Percentiles rank a stretch among this genome's conserved stretches.
Conservation (phyloP, 2,888 invertebrate species). For the Lucinisca nassula region DNA sequence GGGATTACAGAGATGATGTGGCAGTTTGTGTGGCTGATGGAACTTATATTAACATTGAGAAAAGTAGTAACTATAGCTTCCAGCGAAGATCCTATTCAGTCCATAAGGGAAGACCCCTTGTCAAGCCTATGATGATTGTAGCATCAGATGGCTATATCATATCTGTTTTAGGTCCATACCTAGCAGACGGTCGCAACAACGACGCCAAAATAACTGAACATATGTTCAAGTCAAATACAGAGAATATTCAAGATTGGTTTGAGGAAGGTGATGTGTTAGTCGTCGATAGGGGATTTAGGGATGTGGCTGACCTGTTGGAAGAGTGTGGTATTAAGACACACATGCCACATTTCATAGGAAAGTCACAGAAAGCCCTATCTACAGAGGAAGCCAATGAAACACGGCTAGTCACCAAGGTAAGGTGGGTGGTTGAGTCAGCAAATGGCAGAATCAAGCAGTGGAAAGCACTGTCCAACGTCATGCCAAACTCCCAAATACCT, state of each 20-base stretch:
- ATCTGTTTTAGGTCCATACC: constrained; percentile 56
- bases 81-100: constrained; percentile 49
- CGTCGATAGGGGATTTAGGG: constrained; percentile 64
- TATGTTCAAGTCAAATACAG: constrained; percentile 49
- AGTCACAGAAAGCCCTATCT: constrained; percentile 48
- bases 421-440: constrained; percentile 22
- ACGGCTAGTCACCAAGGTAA: constrained; percentile 49
- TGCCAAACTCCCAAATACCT: constrained; percentile 1
- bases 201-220: constrained; percentile 65
- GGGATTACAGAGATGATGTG: background rate
- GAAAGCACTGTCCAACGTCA: constrained; percentile 7
- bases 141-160: constrained; percentile 57
- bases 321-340: constrained; percentile 56
- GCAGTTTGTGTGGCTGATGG: constrained; percentile 58
- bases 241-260: constrained; percentile 41
- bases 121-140: constrained; percentile 65
- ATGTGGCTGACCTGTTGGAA: constrained; percentile 35
- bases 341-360: constrained; percentile 45
- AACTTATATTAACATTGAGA: constrained; percentile 63
- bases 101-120: constrained; percentile 56
- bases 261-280: constrained; percentile 51
- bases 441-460: constrained; percentile 37
- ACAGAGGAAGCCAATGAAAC: constrained; percentile 59
- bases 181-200: constrained; percentile 53
- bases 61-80: constrained; percentile 52